Base-by-base conservation (phyloP, 2,113 vertebrate species). In the Crotalus viridis region DNA sequence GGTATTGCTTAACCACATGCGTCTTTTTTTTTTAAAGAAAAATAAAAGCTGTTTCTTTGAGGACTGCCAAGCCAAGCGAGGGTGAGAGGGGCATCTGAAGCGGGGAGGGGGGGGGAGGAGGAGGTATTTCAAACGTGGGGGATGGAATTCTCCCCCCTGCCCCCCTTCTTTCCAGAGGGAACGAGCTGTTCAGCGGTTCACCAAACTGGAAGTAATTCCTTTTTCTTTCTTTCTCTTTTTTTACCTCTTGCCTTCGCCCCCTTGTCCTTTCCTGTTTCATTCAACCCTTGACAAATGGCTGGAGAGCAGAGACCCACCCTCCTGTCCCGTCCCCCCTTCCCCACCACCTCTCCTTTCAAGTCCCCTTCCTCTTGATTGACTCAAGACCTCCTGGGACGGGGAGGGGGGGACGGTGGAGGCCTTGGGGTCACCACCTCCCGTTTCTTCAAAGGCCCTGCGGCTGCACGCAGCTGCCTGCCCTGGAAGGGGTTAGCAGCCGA, bases 391-490 rank as follows among this genome's bases (percentile, higher is more conserved):
- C 97, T 96, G 97, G 97, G 97, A 97, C 94, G 92, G 96, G 93
- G 95, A 94, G 96, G 96, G 96, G 97, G 96, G 33, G 96, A 64
- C 10, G 5, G 10, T 0, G 13, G 96, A 95, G 96, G 96, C 96
- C 96, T 96, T 93, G 92, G 95, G 97, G 97, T 98, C 97, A 96
- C 93, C 96, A 98, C 97, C 97, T 97, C 94, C 96, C 93, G 94
- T 96, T 96, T 97, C 97, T 97, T 98, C 97, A 98, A 98, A 98
- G 97, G 93, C 95, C 95, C 95, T 95, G 95, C 97, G 95, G 97
- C 97, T 97, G 96, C 96, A 94, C 96, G 96, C 97, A 97, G 97
- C 97, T 98, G 97, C 96, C 94, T 95, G 93, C 96, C 96, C 95
- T 95, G 5, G 28, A 96, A 94, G 96, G 96, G 97, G 96, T 97